Evolutionary conservation across 53 echinoderm and acorn worm genomes (phyloP).

Genomic region (Stichopus horrens): DNA sequence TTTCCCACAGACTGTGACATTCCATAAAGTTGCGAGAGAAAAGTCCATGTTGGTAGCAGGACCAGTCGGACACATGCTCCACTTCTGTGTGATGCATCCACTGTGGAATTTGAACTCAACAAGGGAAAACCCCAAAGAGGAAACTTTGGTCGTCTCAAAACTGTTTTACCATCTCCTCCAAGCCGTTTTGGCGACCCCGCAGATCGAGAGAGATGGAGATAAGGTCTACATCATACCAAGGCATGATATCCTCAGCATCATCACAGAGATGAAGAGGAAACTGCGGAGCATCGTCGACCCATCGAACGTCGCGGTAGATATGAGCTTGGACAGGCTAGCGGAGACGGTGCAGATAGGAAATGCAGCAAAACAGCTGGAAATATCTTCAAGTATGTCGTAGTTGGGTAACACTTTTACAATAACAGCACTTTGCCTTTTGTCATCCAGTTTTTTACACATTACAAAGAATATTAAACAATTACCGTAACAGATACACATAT

Average conservation of each 20-base stretch:
- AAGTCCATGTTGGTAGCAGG: neutral
- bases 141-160: constrained; percentile 12
- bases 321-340: constrained; percentile 25
- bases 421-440: no score
- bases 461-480: no score
- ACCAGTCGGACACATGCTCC: constrained; percentile 6
- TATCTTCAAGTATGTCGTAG: constrained; percentile 7
- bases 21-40: constrained; percentile 4
- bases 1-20: neutral
- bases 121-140: neutral
- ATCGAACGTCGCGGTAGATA: neutral
- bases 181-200: neutral
- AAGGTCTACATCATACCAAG: constrained; percentile 2
- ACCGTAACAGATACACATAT: neutral
- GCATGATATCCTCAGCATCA: neutral
- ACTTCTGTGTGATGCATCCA: constrained; percentile 12
- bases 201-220: neutral
- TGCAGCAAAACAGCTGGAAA: constrained; percentile 31
- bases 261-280: constrained; percentile 19
- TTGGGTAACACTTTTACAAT: no score
- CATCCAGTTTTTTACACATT: no score
- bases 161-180: constrained; percentile 21
- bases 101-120: constrained; percentile 11
- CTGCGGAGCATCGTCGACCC: neutral
- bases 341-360: constrained; percentile 39